Conservation (phyloP, 2,888 invertebrate species). For the Xanthia icteritia region DNA sequence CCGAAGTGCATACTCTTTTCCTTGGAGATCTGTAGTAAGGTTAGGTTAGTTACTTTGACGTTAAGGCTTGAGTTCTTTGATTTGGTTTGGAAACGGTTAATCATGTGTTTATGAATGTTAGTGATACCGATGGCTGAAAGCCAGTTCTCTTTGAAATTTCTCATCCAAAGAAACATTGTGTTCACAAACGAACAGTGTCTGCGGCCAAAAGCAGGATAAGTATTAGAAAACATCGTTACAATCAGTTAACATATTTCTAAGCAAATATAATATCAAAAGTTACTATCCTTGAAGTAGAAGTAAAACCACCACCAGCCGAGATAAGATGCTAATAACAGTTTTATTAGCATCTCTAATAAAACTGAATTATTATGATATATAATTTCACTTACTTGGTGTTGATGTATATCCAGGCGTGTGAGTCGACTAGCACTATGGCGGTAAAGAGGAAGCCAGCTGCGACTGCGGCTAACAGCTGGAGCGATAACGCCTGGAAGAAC, state of each 20-base stretch:
- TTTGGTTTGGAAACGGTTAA: neutral
- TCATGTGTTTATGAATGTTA: neutral
- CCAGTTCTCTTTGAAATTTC: neutral
- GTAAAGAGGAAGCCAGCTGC: slow-evolving; percentile 97
- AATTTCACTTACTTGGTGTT: slow-evolving; percentile 93
- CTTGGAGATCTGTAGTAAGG: neutral
- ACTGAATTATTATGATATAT: neutral
- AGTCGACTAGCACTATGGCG: slow-evolving; percentile 97
- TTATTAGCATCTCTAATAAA: too few species aligned
- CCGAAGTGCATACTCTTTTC: slow-evolving; percentile 6
- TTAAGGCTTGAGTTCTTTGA: neutral
- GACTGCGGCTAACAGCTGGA: slow-evolving; percentile 96
- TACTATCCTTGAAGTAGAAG: slow-evolving; percentile 19
- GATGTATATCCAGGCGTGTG: slow-evolving; percentile 99
- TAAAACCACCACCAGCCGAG: slow-evolving; percentile 42
- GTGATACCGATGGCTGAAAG: neutral
- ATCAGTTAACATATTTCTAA: neutral
- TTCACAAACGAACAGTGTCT: neutral
- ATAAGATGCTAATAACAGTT: slow-evolving; percentile 8
- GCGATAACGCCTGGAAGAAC: slow-evolving; percentile 92
- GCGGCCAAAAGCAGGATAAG: neutral
- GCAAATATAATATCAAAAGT: neutral
- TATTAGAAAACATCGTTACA: slow-evolving; percentile 20
- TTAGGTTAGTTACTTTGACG: neutral
- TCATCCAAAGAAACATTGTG: neutral